These are phyloP conservation scores for Rousettus madagascariensis DNA, from an alignment of 2,797 vertebrate genomes.

Conservation along the genomic window DNA sequence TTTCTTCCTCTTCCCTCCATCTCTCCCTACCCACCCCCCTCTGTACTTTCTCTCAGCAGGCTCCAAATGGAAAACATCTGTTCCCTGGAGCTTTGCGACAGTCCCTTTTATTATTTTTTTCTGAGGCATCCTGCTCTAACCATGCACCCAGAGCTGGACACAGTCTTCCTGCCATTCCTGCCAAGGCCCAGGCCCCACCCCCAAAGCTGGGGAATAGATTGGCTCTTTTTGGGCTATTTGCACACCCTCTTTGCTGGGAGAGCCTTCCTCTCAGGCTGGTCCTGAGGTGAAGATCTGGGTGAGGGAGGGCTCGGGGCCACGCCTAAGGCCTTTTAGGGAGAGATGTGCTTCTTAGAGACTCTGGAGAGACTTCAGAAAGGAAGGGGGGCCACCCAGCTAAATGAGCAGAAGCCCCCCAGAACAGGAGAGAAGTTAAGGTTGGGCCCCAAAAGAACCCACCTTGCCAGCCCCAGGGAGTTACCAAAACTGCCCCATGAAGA, in stretches of 20 bases:
- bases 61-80: slow-evolving; percentile 86
- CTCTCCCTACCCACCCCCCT: background rate
- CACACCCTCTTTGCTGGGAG: background rate
- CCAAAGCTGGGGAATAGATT: background rate
- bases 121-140: slow-evolving; percentile 51
- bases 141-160: background rate
- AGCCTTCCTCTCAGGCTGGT: background rate
- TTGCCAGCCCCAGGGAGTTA: background rate
- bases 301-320: background rate
- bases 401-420: background rate
- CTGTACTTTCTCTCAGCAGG: slow-evolving; percentile 19
- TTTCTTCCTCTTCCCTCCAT: background rate
- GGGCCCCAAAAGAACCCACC: background rate
- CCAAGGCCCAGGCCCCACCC: background rate
- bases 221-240: background rate
- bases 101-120: slow-evolving; percentile 53
- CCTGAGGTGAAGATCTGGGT: background rate
- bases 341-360: background rate
- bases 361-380: background rate
- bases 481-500: background rate
- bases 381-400: background rate
- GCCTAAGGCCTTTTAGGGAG: background rate
- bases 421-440: background rate
- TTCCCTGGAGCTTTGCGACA: slow-evolving; percentile 74
- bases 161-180: background rate